These are phyloP conservation scores for Caenorhabditis tropicalis DNA, from an alignment of 1,140 invertebrate genomes.

Conservation along the genomic window DNA sequence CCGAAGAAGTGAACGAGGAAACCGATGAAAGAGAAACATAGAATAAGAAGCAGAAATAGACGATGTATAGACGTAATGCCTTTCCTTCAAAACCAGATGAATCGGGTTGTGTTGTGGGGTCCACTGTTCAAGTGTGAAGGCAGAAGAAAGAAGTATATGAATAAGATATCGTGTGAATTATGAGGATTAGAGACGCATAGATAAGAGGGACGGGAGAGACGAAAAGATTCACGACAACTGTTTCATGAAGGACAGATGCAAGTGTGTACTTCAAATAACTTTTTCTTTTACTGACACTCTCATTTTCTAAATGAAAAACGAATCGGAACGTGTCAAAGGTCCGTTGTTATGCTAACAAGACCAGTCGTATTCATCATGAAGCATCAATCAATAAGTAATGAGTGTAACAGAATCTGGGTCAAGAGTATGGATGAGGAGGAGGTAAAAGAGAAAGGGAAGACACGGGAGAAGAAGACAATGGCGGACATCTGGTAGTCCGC, in stretches of 20 bases:
- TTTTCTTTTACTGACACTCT: background rate
- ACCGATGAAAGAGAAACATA: background rate
- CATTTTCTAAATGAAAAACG: background rate
- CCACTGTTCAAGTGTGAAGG: conserved; percentile 24
- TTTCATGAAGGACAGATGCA: background rate
- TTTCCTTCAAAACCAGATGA: conserved; percentile 35
- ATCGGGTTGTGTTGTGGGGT: background rate
- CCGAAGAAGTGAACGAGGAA: background rate
- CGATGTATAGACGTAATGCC: background rate
- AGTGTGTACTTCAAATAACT: background rate
- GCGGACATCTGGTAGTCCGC: conserved; percentile 5
- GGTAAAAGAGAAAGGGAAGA: background rate
- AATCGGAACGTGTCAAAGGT: background rate
- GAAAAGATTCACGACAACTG: background rate
- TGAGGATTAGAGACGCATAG: background rate
- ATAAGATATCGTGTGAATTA: conserved; percentile 2
- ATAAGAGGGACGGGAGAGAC: background rate
- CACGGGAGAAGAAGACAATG: background rate
- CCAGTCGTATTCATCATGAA: background rate
- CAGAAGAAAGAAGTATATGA: background rate
- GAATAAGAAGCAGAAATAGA: too few species aligned
- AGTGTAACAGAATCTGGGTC: conserved; percentile 38
- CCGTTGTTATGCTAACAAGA: background rate
- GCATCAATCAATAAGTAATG: conserved; percentile 13
- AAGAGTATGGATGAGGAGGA: conserved; percentile 1